These are phyloP conservation scores for Lagopus leucura DNA, from an alignment of 2,113 vertebrate species.

Conservation along the genomic window DNA sequence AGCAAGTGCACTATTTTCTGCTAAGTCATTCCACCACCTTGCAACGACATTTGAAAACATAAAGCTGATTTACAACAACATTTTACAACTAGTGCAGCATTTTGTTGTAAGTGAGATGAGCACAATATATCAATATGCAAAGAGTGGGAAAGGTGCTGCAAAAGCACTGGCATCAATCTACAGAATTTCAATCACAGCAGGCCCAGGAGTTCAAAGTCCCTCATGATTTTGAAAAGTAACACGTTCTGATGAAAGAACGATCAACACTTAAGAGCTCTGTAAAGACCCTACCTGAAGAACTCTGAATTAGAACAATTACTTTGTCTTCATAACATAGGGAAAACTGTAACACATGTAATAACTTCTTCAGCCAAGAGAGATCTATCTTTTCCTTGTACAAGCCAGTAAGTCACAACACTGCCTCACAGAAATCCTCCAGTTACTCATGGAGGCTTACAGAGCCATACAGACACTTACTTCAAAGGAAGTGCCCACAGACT, in stretches of 20 bases:
- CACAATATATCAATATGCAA: conserved; percentile 5
- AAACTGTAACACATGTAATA: neutral
- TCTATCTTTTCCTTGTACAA: neutral
- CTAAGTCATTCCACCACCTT: conserved; percentile 63
- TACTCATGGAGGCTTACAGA: neutral
- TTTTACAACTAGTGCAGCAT: neutral
- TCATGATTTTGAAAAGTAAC: neutral
- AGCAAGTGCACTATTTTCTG: conserved; percentile 52
- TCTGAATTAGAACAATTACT: neutral
- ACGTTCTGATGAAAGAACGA: neutral
- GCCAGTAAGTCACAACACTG: neutral
- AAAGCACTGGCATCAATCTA: neutral
- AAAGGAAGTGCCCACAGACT: neutral
- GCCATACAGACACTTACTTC: neutral
- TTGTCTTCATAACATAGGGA: neutral
- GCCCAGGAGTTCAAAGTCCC: neutral
- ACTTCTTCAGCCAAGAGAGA: neutral
- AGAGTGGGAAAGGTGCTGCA: conserved; percentile 2
- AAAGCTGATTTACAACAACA: conserved; percentile 48
- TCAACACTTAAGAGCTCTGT: neutral
- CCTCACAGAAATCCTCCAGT: neutral
- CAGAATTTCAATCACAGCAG: neutral
- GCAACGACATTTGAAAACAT: conserved; percentile 47
- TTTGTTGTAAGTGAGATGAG: neutral
- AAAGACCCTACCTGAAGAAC: neutral